Percentiles rank a stretch among this genome's conserved stretches.
phyloP scores from a whole-genome alignment of 2,113 vertebrate species.

The Peromyscus californicus region DNA sequence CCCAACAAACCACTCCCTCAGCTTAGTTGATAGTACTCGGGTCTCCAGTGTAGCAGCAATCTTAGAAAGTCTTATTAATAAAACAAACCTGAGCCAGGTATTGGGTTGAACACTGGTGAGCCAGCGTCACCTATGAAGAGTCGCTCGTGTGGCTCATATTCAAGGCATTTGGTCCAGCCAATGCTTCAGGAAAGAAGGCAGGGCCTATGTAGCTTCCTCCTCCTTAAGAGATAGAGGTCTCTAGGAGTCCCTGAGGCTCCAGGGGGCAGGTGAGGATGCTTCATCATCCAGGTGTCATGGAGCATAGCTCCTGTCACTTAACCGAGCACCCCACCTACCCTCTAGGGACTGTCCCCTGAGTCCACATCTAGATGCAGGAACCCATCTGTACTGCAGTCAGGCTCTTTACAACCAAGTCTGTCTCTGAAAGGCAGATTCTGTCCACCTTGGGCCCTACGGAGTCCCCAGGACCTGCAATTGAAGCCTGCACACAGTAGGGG shows the following conservation, averaged over 20 bases:
- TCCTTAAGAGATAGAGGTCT: rapidly evolving
- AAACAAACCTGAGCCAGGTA: too few relatives aligned
- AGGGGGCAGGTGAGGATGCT: rapidly evolving
- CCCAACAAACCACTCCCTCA: background rate
- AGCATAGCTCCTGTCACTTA: rapidly evolving
- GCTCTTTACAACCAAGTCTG: background rate
- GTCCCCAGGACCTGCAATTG: background rate
- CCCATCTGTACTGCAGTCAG: rapidly evolving
- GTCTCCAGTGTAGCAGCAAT: too few relatives aligned
- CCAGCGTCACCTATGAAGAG: rapidly evolving
- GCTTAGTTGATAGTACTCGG: too few relatives aligned
- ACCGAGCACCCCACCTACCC: background rate
- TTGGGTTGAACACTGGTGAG: too few relatives aligned
- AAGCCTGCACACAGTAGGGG: background rate
- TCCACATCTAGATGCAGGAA: too few relatives aligned
- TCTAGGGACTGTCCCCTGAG: background rate
- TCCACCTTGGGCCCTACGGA: background rate
- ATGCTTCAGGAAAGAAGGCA: rapidly evolving
- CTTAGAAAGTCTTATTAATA: too few relatives aligned
- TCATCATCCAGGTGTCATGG: background rate
- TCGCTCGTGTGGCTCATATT: rapidly evolving
- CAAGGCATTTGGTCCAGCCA: background rate
- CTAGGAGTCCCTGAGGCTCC: background rate
- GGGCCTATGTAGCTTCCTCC: background rate
- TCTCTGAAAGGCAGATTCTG: background rate